Evolutionary conservation across 2,797 vertebrate species (phyloP), one percentile per base, ranked within the genome.

Genomic region (Arnoldichthys spilopterus): DNA sequence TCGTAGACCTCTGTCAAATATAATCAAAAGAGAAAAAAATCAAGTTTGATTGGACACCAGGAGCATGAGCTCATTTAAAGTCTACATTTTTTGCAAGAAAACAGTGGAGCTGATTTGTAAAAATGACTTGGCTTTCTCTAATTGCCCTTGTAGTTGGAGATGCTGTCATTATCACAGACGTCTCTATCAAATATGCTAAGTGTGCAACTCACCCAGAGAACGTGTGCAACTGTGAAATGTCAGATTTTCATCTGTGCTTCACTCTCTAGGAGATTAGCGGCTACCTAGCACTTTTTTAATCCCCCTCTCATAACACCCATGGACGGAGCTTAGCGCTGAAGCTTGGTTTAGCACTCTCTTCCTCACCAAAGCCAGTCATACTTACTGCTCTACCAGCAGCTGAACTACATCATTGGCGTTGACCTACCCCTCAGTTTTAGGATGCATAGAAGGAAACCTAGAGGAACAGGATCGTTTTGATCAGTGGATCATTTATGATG

Each of bases 211-310:
- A 24, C 59, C 28, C 2, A 24, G 63, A 76, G 4, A 64, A 45
- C 4, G 13, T 12, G 20, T n/a, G 63, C 12, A 45, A 26, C n/a
- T 61, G 68, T 82, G 67, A 72, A 76, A 63, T 74, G 7, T 78
- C 7, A 73, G 18, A 43, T 75, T n/a, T 75, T 80, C 81, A 53
- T 71, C 80, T 76, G 70, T 78, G 6, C 76, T 85, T 85, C 70
- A 84, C 73, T 80, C 71, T 79, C 30, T 69, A 75, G 84, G 82
- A 76, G 85, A 90, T 89, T 90, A 89, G 62, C 64, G 79, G 68
- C 62, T 22, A 79, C 51, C 76, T 45, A 84, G 78, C 83, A 84
- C 77, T 71, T 83, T 82, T 47, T 77, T 76, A 87, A 83, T 63
- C 58, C 43, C 66, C 32, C 71, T 61, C 72, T 74, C 32, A 26